Conservation (phyloP, 2,888 invertebrate species). For the Epinotia nisella region DNA sequence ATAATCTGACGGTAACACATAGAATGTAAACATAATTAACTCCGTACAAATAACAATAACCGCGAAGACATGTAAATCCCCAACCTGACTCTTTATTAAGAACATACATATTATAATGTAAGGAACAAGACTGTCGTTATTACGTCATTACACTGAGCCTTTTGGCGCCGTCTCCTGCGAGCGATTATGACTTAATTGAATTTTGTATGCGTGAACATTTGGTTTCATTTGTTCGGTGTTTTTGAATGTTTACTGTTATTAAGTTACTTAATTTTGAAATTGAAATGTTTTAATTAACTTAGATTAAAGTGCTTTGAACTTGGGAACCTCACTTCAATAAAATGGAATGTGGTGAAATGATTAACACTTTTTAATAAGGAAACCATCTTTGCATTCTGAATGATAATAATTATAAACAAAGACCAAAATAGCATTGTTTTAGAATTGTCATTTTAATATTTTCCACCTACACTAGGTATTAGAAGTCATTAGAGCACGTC, state of each 20-base stretch:
- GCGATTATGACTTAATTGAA: conserved; percentile 23
- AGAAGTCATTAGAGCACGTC: too few species aligned
- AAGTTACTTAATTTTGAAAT: background rate
- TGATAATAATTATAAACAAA: too few species aligned
- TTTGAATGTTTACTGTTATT: background rate
- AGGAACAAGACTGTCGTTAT: conserved; percentile 26
- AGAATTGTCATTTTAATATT: too few species aligned
- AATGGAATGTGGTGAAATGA: too few species aligned
- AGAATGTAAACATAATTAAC: conserved; percentile 11
- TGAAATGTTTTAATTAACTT: background rate
- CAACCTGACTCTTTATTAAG: conserved; percentile 29
- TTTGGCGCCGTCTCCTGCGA: conserved; percentile 3
- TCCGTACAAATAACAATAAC: conserved; percentile 1
- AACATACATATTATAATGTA: conserved; percentile 24
- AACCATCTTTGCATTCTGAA: too few species aligned
- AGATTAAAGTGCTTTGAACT: background rate
- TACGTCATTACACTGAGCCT: conserved; percentile 17
- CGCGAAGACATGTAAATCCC: conserved; percentile 15
- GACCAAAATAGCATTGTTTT: too few species aligned
- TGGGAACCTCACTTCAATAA: too few species aligned
- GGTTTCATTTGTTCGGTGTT: background rate
- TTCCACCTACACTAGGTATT: too few species aligned
- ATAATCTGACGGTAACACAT: too few species aligned
- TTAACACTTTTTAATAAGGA: too few species aligned
- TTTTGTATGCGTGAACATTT: conserved; percentile 21